These are phyloP conservation scores for Agrypnia vestita DNA, from an alignment of 1,140 invertebrate species.

Conservation along the genomic window DNA sequence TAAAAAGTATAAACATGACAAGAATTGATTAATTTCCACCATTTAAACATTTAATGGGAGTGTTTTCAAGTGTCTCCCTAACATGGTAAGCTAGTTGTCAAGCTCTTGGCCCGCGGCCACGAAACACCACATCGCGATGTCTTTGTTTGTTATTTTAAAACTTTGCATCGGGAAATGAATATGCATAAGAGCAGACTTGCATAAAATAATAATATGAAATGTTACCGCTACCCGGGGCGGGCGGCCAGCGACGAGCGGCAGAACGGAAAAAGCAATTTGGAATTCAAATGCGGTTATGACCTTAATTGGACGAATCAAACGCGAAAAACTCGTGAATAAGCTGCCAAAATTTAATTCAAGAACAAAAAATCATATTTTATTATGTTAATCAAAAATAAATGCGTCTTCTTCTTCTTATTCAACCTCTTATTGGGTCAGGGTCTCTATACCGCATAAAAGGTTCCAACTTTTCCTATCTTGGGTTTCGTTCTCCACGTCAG, in stretches of 20 bases:
- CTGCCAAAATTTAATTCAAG: too few relatives aligned
- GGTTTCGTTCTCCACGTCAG: too few relatives aligned
- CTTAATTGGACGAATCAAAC: background rate
- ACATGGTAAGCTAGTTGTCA: background rate
- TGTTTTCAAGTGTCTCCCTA: background rate
- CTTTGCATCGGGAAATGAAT: slow-evolving; percentile 1
- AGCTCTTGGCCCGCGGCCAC: slow-evolving; percentile 3
- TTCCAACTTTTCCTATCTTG: too few relatives aligned
- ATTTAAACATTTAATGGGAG: background rate
- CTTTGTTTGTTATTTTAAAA: slow-evolving; percentile 1
- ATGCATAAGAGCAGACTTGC: background rate
- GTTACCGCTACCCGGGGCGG: background rate
- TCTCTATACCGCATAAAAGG: too few relatives aligned
- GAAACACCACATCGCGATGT: slow-evolving; percentile 2
- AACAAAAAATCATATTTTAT: too few relatives aligned
- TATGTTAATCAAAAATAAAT: too few relatives aligned
- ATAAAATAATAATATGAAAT: background rate
- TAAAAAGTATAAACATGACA: too few relatives aligned
- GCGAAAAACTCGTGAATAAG: too few relatives aligned
- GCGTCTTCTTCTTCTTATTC: too few relatives aligned
- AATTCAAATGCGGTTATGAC: background rate
- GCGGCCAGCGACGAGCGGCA: background rate
- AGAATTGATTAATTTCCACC: too few relatives aligned
- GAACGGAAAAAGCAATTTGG: background rate
- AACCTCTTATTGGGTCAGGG: too few relatives aligned